phyloP scores from a whole-genome alignment of 2,113 vertebrate genomes.

The Marcusenius ussheri region DNA sequence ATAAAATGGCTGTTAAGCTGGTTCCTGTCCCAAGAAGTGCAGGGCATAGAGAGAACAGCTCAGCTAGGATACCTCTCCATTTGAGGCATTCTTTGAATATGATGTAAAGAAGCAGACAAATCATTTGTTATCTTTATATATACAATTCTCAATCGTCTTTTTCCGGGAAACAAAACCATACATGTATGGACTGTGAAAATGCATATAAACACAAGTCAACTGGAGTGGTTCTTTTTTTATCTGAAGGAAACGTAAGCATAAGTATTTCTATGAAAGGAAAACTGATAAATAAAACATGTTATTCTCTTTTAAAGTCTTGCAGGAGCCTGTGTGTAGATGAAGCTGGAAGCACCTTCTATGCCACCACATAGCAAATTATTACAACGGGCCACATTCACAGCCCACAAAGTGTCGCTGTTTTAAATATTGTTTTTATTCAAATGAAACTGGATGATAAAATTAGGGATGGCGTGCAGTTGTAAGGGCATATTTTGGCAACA shows the following conservation, averaged over 20 bases:
- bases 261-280: neutral
- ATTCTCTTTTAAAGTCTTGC: neutral
- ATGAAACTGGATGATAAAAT: neutral
- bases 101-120: neutral
- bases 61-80: neutral
- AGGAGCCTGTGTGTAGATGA: neutral
- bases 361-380: neutral
- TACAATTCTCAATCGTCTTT: slow-evolving; percentile 10
- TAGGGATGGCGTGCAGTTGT: neutral
- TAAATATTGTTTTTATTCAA: neutral
- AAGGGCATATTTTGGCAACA: neutral
- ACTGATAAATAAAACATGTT: neutral
- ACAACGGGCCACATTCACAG: neutral
- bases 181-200: neutral
- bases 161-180: slow-evolving; percentile 20
- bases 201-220: neutral
- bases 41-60: neutral
- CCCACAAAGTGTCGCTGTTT: neutral
- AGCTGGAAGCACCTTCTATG: neutral
- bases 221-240: neutral
- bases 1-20: neutral
- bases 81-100: neutral
- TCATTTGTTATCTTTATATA: neutral
- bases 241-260: neutral
- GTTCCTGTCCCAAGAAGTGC: neutral